Percentiles rank a stretch among this genome's conserved stretches.
phyloP scores from a whole-genome alignment of 2,797 vertebrate genomes.

The Phoeniculus purpureus region DNA sequence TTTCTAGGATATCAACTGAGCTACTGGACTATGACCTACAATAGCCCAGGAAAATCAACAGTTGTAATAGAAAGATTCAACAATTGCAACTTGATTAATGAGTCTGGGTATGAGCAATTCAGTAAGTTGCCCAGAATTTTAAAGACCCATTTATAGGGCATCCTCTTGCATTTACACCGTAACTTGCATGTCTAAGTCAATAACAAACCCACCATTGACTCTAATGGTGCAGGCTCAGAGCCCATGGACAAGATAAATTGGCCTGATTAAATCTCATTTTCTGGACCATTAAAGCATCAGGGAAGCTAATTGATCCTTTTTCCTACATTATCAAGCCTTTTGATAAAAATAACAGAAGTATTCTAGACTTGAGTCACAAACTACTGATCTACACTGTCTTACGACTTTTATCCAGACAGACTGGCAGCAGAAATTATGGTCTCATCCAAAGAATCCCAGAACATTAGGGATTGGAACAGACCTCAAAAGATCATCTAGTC shows the following conservation, averaged over 20 bases:
- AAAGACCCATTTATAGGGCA: neutral
- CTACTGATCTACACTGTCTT: neutral
- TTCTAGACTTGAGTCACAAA: neutral
- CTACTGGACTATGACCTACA: neutral
- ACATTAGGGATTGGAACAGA: no score
- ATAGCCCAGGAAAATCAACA: neutral
- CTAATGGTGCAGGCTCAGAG: neutral
- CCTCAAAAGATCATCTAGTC: no score
- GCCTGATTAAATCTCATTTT: conserved; percentile 29
- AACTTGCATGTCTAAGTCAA: neutral
- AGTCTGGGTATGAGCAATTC: neutral
- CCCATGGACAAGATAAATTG: neutral
- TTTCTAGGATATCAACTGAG: neutral
- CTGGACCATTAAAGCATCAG: conserved; percentile 6
- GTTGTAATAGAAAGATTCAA: neutral
- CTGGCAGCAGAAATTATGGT: neutral
- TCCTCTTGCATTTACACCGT: neutral
- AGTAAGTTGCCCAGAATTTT: neutral
- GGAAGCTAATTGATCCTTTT: neutral
- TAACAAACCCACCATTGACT: neutral
- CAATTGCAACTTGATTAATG: neutral
- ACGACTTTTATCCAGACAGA: conserved; percentile 3
- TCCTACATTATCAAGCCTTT: neutral
- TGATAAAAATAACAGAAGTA: neutral
- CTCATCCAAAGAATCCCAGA: neutral